phyloP scores from a whole-genome alignment of 2,888 invertebrate genomes.

The Selenia dentaria region DNA sequence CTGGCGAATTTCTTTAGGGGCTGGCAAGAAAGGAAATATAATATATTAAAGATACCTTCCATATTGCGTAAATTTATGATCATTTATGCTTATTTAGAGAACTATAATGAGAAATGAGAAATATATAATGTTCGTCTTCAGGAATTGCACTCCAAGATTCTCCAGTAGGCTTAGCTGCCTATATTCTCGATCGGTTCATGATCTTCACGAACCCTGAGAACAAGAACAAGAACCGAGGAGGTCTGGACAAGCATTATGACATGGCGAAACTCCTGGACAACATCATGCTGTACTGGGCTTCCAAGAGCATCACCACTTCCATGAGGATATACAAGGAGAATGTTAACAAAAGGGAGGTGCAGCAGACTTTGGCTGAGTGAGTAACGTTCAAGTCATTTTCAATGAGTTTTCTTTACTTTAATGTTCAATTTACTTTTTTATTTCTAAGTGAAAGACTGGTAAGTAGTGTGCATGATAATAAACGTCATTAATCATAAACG shows the following conservation, averaged over 20 bases:
- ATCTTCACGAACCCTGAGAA: constrained; percentile 85
- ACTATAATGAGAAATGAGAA: too few relatives aligned
- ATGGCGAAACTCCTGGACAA: constrained; percentile 75
- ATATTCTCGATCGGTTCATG: constrained; percentile 94
- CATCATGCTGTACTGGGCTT: constrained; percentile 82
- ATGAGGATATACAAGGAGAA: constrained; percentile 87
- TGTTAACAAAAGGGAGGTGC: constrained; percentile 53
- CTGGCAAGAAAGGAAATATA: too few relatives aligned
- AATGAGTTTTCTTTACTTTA: too few relatives aligned
- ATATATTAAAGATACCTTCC: too few relatives aligned
- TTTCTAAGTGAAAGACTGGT: too few relatives aligned
- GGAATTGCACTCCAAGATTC: constrained; percentile 90
- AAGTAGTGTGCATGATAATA: too few relatives aligned
- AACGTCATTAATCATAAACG: too few relatives aligned
- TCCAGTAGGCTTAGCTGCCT: constrained; percentile 93
- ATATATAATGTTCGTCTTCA: constrained; percentile 47
- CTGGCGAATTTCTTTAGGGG: too few relatives aligned
- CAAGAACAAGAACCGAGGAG: constrained; percentile 84
- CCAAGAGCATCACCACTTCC: constrained; percentile 73
- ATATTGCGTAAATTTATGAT: too few relatives aligned
- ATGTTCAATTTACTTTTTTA: too few relatives aligned
- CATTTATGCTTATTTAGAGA: too few relatives aligned
- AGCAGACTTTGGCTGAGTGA: constrained; percentile 65
- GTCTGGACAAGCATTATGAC: constrained; percentile 72
- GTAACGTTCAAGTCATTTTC: too few relatives aligned